Base-by-base conservation (phyloP, 2,888 invertebrate genomes). In the Rhopalosiphum nymphaeae region DNA sequence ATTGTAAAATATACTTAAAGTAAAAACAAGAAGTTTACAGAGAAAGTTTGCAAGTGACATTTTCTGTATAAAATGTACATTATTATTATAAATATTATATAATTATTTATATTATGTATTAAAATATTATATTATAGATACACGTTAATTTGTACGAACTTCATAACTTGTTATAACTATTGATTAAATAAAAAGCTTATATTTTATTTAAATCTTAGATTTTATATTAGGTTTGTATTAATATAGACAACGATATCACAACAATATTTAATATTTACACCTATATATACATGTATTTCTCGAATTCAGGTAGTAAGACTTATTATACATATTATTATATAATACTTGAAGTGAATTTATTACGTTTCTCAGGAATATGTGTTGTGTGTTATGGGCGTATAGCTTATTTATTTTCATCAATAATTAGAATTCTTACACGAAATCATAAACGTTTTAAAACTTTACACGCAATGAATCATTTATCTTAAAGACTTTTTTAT, bases 351-450 rank as follows among this genome's bases (percentile, higher is more conserved):
- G n/a, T n/a, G n/a, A 46, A 61, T n/a, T 25, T 46, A 46, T 86
- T 85, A n/a, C 4, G 25, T 85, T 85, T 91, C 46, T 57, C 46
- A 86, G 57, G 25, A 57, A 25, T n/a, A 78, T 53, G 25, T 16
- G 16, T n/a, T n/a, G 57, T 42, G 44, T 49, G 21, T 53, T 53
- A 53, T 53, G 4, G 21, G 21, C 21, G 53, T 53, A 56, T 56
- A 42, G 1, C 25, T 57, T 29, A 44, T 91, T 49, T n/a, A 91
- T n/a, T 91, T 91, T 91, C 36, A 44, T 86, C n/a, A 29, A n/a
- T 57, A 86, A 91, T 91, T 86, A 29, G 86, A 91, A 86, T 86
- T 86, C 85, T 91, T 57, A 91, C 91, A 91, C 86, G 57, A 85
- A 91, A 91, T 86, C 91, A 86, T 44, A 91, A 84, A 56, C 56